Conservation (phyloP, 2,113 vertebrate genomes). For the Pogonocichla stellata region DNA sequence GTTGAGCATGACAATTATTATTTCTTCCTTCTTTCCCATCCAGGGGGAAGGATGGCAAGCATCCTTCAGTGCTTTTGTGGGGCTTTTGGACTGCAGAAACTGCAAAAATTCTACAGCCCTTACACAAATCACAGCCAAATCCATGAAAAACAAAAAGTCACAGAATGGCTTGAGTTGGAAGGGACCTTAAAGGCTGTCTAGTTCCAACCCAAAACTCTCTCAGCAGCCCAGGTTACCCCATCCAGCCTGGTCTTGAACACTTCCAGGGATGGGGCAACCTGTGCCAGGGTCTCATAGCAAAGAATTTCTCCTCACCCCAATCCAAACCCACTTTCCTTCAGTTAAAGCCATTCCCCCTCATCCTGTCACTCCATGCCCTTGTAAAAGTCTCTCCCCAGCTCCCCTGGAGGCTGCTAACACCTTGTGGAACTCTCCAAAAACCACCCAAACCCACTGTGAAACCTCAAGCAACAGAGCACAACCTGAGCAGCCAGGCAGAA, state of each 20-base stretch:
- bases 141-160: accelerated
- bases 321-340: background rate
- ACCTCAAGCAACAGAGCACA: background rate
- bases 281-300: background rate
- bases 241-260: background rate
- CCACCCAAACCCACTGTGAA: background rate
- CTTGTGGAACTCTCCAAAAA: background rate
- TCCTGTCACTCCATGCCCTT: background rate
- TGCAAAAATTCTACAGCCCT: background rate
- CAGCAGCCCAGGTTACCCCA: background rate
- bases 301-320: background rate
- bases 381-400: background rate
- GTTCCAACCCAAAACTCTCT: background rate
- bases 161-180: background rate
- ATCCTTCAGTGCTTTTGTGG: background rate
- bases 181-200: background rate
- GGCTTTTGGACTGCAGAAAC: background rate
- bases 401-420: background rate
- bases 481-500: background rate
- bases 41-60: background rate
- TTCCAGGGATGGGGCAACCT: background rate
- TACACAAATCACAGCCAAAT: accelerated
- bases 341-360: background rate
- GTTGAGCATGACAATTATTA: background rate
- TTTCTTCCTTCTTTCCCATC: background rate